Conservation (phyloP, 1,140 invertebrate genomes). For the Ceratina japonica region DNA sequence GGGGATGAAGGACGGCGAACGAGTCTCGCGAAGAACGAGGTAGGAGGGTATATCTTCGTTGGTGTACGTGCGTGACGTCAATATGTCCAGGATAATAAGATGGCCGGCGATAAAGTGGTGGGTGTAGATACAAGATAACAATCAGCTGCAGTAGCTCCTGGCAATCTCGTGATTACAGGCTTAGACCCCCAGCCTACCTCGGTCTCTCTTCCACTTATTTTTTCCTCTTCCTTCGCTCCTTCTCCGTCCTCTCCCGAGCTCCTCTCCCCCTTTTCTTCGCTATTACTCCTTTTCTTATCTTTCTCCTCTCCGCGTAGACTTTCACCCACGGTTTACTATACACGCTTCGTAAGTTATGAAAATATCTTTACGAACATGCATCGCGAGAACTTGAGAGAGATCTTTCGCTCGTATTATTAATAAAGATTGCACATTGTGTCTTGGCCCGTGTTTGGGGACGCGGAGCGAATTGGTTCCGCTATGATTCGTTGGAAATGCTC, state of each 20-base stretch:
- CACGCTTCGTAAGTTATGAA: conserved; percentile 54
- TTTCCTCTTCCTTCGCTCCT: background rate
- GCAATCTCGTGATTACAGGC: conserved; percentile 78
- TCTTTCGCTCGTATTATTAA: background rate
- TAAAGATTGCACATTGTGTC: no score
- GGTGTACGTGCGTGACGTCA: conserved; percentile 77
- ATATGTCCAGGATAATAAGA: conserved; percentile 78
- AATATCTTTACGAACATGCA: conserved; percentile 35
- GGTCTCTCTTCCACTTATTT: conserved; percentile 40
- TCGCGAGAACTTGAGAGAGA: background rate
- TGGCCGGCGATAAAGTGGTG: conserved; percentile 78
- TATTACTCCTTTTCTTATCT: conserved; percentile 15
- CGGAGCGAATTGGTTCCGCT: background rate
- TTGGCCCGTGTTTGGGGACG: no score
- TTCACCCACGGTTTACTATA: conserved; percentile 55
- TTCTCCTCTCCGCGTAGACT: background rate
- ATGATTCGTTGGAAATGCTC: background rate
- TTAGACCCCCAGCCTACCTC: conserved; percentile 68
- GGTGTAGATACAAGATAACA: conserved; percentile 79
- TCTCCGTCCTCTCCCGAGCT: background rate
- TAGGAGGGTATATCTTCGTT: conserved; percentile 48
- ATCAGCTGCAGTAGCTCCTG: conserved; percentile 79
- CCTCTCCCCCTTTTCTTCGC: conserved; percentile 24
- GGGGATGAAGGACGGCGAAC: conserved; percentile 21
- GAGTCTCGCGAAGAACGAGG: background rate